Evolutionary conservation across 2,888 invertebrate species (phyloP).

Genomic region (Trisateles emortualis): DNA sequence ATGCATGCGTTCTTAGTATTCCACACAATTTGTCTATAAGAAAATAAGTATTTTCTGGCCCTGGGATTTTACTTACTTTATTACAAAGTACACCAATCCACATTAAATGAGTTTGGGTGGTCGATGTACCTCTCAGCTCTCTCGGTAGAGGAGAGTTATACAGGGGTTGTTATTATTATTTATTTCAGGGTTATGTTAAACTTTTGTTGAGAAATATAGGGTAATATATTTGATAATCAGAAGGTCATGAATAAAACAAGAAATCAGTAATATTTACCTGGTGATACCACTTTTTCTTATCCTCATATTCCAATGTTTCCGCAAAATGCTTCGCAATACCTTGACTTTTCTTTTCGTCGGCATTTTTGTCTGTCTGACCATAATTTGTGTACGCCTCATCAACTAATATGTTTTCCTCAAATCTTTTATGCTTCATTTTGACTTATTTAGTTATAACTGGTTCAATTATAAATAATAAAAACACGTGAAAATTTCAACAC

Average conservation of each 20-base stretch:
- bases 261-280: conserved; percentile 72
- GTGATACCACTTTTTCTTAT: conserved; percentile 89
- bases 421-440: conserved; percentile 83
- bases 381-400: conserved; percentile 83
- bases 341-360: conserved; percentile 76
- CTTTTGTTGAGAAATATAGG: conserved; percentile 2
- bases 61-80: too few species aligned
- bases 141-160: too few species aligned
- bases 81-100: too few species aligned
- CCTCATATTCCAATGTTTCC: conserved; percentile 81
- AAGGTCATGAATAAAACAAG: neutral
- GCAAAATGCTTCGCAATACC: conserved; percentile 82
- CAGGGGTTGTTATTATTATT: too few species aligned
- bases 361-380: conserved; percentile 76
- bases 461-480: conserved; percentile 31
- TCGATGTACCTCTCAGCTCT: too few species aligned
- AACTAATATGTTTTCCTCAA: conserved; percentile 82
- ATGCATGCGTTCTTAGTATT: too few species aligned
- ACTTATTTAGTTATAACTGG: conserved; percentile 21
- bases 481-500: conserved; percentile 58
- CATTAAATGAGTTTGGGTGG: too few species aligned
- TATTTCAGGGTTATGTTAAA: too few species aligned
- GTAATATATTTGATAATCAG: neutral
- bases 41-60: too few species aligned
- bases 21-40: too few species aligned